A percentile compares a stretch with the other conserved stretches of the same genome.
Evolutionary conservation across 2,797 vertebrate genomes (phyloP).

Genomic region (Steatocranus sp.): DNA sequence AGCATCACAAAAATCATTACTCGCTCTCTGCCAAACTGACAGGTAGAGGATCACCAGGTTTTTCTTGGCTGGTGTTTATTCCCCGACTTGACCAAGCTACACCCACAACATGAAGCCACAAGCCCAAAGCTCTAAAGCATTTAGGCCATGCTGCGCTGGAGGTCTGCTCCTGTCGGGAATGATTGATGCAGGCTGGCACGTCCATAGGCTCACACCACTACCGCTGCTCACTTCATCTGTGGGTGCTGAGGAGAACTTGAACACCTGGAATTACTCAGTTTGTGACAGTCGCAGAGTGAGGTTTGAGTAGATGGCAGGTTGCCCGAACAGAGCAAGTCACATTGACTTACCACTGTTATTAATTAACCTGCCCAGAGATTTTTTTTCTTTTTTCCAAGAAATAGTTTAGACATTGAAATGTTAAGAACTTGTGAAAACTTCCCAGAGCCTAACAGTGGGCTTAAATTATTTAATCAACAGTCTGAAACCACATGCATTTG

Average conservation of each 20-base stretch:
- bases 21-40: conserved; percentile 3
- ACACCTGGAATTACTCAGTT: neutral
- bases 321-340: rapidly evolving
- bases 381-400: neutral
- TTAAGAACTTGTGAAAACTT: neutral
- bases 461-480: neutral
- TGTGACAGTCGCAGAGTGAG: neutral
- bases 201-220: neutral
- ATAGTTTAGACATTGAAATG: neutral
- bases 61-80: conserved; percentile 7
- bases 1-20: conserved; percentile 9
- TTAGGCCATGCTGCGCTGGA: conserved; percentile 17
- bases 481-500: neutral
- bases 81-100: neutral
- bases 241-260: neutral
- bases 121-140: conserved; percentile 23
- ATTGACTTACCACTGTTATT: neutral
- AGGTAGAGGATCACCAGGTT: neutral
- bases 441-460: neutral
- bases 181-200: conserved; percentile 41
- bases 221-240: conserved; percentile 20
- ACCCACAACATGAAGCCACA: conserved; percentile 30
- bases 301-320: neutral
- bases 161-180: conserved; percentile 14
- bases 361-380: neutral